Percentiles rank a stretch among this genome's conserved stretches.
phyloP scores from a whole-genome alignment of 1,140 invertebrate species.

The Drosophila littoralis region DNA sequence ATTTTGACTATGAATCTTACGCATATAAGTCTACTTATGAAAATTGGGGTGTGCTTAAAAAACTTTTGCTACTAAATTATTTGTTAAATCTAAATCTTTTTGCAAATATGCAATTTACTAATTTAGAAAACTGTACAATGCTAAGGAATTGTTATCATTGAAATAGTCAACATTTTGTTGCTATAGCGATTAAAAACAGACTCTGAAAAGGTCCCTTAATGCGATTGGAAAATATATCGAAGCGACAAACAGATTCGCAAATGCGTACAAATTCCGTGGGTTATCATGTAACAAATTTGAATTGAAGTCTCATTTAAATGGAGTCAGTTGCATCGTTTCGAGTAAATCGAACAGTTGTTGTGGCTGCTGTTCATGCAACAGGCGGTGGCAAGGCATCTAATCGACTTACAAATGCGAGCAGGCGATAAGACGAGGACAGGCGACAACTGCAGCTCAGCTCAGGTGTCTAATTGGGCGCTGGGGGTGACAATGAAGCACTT shows the following conservation, averaged over 20 bases:
- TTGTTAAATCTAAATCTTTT: too few relatives aligned
- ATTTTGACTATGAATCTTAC: too few relatives aligned
- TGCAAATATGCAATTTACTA: too few relatives aligned
- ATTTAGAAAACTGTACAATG: too few relatives aligned
- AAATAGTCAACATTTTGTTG: too few relatives aligned
- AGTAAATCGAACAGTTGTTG: slow-evolving; percentile 4
- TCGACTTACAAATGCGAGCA: slow-evolving; percentile 36
- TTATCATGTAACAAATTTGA: background rate
- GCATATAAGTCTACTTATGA: too few relatives aligned
- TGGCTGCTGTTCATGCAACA: slow-evolving; percentile 3
- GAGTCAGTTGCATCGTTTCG: background rate
- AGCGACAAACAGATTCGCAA: background rate
- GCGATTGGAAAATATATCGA: too few relatives aligned
- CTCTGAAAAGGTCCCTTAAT: too few relatives aligned
- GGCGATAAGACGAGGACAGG: background rate
- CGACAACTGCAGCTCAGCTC: slow-evolving; percentile 30
- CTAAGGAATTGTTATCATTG: too few relatives aligned
- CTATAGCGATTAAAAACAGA: too few relatives aligned
- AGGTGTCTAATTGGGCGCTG: slow-evolving; percentile 81
- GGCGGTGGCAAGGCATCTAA: slow-evolving; percentile 8
- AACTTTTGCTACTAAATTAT: too few relatives aligned
- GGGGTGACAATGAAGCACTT: slow-evolving; percentile 81
- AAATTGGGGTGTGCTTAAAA: too few relatives aligned
- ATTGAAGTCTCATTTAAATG: slow-evolving; percentile 12
- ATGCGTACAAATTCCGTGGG: background rate